phyloP scores from a whole-genome alignment of 2,888 invertebrate species.

The Hyppa rectilinea region DNA sequence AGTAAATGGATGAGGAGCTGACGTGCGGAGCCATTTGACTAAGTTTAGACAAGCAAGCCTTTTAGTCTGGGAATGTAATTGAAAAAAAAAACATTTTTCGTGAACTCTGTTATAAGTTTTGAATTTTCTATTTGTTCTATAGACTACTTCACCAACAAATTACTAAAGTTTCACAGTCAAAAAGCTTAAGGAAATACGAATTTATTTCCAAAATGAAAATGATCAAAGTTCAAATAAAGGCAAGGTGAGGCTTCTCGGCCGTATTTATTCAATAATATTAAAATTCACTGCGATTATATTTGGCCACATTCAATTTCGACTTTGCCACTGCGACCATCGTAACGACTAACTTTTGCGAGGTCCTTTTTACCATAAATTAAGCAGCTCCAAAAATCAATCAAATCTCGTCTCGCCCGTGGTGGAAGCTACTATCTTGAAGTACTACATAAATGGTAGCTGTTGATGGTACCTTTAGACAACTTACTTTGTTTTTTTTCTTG shows the following conservation, averaged over 20 bases:
- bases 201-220: slow-evolving; percentile 24
- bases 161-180: neutral
- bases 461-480: neutral
- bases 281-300: slow-evolving; percentile 27
- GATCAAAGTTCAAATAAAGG: slow-evolving; percentile 26
- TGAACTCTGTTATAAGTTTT: slow-evolving; percentile 27
- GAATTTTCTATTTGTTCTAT: slow-evolving; percentile 10
- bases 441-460: too few relatives aligned
- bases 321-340: slow-evolving; percentile 36
- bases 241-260: slow-evolving; percentile 9
- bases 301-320: slow-evolving; percentile 36
- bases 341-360: slow-evolving; percentile 51
- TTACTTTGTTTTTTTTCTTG: neutral
- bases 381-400: slow-evolving; percentile 56
- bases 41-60: slow-evolving; percentile 74
- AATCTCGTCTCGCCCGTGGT: slow-evolving; percentile 36
- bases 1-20: slow-evolving; percentile 83
- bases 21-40: slow-evolving; percentile 79
- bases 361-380: slow-evolving; percentile 59
- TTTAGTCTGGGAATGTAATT: slow-evolving; percentile 40
- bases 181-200: neutral
- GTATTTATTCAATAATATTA: slow-evolving; percentile 45
- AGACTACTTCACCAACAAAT: slow-evolving; percentile 15
- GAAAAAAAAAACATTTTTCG: slow-evolving; percentile 33
- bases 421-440: too few relatives aligned